Percentiles rank a stretch among this genome's conserved stretches.
phyloP scores from a whole-genome alignment of 2,888 invertebrate genomes.

The Lithophane socia region DNA sequence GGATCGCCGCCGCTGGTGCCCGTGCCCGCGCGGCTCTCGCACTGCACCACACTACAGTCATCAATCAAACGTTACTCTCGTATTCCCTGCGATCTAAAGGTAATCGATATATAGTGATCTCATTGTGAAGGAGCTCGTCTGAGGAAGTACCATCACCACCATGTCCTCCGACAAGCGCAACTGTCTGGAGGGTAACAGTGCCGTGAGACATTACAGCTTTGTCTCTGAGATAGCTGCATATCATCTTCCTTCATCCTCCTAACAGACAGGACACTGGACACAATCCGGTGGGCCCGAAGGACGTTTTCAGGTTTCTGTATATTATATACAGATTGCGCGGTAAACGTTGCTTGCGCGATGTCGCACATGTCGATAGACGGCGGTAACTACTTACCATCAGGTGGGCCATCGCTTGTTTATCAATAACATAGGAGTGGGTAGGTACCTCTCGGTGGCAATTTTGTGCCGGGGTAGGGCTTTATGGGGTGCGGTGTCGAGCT shows the following conservation, averaged over 20 bases:
- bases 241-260: neutral
- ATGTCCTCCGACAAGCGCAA: neutral
- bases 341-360: neutral
- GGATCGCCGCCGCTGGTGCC: constrained; percentile 61
- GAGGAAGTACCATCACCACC: neutral
- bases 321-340: neutral
- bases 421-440: constrained; percentile 28
- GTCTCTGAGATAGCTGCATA: neutral
- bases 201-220: neutral
- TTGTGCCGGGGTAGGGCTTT: constrained; percentile 53
- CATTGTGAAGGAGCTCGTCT: neutral
- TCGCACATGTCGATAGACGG: neutral
- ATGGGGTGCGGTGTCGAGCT: constrained; percentile 71
- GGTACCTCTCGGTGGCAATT: constrained; percentile 69
- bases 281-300: too few relatives aligned
- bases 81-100: neutral
- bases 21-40: constrained; percentile 56
- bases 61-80: constrained; percentile 13
- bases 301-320: neutral
- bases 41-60: constrained; percentile 64
- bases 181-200: too few relatives aligned
- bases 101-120: neutral
- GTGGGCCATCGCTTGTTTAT: neutral
- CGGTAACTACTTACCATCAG: neutral
- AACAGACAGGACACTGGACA: neutral